Evolutionary conservation across 2,797 vertebrate genomes (phyloP), one percentile per base, ranked within the genome.

Genomic region (Artibeus jamaicensis): DNA sequence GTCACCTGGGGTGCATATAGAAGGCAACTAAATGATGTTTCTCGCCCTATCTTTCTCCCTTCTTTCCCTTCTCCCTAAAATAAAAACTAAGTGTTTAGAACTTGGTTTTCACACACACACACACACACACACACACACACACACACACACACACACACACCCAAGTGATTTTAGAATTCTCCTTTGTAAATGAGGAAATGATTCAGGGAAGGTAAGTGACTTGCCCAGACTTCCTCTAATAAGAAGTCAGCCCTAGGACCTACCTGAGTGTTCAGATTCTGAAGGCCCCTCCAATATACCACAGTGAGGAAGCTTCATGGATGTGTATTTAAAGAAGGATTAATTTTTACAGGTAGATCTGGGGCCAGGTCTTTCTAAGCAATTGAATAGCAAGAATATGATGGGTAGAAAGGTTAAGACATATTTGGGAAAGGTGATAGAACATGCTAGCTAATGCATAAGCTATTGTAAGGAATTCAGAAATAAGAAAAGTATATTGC

Each of bases 401-500:
- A 76, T 89, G 24, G 24, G 5, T 89, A 21, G 42, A 81, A 68
- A 88, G 5, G 29, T 86, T 78, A 68, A 71, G 24, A n/a, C 34
- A 74, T 78, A 37, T 44, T 67, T 85, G 92, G 48, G 24, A 95
- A 91, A 89, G 44, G 7, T 88, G n/a, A 93, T 57, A 79, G 70
- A 83, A 44, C 29, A 78, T 34, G n/a, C 82, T 71, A 57, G 55
- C 46, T 88, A 46, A 88, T 53, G n/a, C 53, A 65, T 42, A 46
- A 93, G 50, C 12, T 26, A 44, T 44, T 65, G 21, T 44, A 78
- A 26, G 53, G 55, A 46, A 90, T 11, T 18, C 18, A 78, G 44
- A 55, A 81, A 73, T 44, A 65, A 73, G 62, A 68, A 83, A 71
- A 70, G 24, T 53, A 5, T 55, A 34, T 39, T 67, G n/a, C 39